A percentile compares a stretch with the other conserved stretches of the same genome.
phyloP scores from a whole-genome alignment of 1,140 invertebrate genomes.

The Conopomorpha cramerella region DNA sequence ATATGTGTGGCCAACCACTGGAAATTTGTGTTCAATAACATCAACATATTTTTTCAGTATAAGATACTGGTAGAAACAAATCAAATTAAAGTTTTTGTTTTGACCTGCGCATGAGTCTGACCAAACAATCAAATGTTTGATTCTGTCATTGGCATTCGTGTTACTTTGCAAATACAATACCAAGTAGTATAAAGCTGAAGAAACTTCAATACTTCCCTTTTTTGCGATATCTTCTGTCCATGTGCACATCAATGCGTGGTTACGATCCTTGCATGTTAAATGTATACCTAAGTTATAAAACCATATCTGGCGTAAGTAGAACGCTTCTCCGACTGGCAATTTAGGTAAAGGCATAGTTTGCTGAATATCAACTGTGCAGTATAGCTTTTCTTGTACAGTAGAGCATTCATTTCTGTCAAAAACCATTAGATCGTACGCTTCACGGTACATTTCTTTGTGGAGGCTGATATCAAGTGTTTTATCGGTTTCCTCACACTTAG shows the following conservation, averaged over 20 bases:
- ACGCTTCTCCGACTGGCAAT: neutral
- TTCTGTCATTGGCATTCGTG: too few species aligned
- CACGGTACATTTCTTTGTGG: neutral
- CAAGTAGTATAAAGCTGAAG: too few species aligned
- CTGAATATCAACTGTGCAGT: neutral
- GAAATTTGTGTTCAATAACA: too few species aligned
- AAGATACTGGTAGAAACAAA: too few species aligned
- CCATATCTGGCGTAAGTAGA: neutral
- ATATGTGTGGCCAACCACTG: too few species aligned
- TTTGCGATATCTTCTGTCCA: neutral
- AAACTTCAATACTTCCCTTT: too few species aligned
- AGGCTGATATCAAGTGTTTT: neutral
- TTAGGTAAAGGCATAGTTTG: neutral
- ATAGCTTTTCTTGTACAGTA: neutral
- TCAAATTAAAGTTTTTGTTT: too few species aligned
- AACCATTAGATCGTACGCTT: neutral
- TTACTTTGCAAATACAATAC: too few species aligned
- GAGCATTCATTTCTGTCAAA: neutral
- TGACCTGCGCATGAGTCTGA: too few species aligned
- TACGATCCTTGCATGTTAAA: neutral
- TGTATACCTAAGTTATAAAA: neutral
- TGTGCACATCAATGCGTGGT: neutral
- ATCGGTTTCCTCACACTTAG: neutral
- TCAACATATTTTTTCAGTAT: too few species aligned
- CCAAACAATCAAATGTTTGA: too few species aligned